phyloP scores from a whole-genome alignment of 2,113 vertebrate genomes.

The Emydura subglobosa region DNA sequence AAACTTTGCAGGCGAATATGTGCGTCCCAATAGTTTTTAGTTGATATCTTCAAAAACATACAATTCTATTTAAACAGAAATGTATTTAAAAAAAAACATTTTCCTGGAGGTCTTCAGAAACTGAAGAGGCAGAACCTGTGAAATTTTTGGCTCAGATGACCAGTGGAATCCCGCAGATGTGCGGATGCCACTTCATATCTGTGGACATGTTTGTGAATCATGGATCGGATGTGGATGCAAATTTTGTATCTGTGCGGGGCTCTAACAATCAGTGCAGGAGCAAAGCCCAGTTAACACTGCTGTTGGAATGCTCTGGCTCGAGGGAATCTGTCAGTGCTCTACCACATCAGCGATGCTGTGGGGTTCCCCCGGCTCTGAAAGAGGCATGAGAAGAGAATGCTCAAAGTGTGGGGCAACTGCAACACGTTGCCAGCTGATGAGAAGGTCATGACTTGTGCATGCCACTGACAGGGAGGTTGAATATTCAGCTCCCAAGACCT shows the following conservation, averaged over 20 bases:
- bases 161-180: no score
- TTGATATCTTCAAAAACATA: neutral
- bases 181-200: no score
- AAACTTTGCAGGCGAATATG: neutral
- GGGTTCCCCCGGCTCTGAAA: neutral
- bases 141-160: accelerated
- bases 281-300: neutral
- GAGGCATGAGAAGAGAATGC: accelerated
- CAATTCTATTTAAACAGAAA: neutral
- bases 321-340: neutral
- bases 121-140: accelerated
- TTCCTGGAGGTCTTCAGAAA: neutral
- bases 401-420: neutral
- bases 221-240: no score
- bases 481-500: neutral
- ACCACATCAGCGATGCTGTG: accelerated
- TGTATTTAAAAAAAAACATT: neutral
- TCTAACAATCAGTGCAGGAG: neutral
- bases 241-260: neutral
- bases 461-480: neutral
- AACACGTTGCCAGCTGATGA: neutral
- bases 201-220: no score
- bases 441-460: neutral
- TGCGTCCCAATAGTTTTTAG: neutral
- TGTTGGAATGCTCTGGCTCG: accelerated